These are phyloP conservation scores for Yasuhikotakia modesta DNA, from an alignment of 2,797 vertebrate species.

Conservation along the genomic window DNA sequence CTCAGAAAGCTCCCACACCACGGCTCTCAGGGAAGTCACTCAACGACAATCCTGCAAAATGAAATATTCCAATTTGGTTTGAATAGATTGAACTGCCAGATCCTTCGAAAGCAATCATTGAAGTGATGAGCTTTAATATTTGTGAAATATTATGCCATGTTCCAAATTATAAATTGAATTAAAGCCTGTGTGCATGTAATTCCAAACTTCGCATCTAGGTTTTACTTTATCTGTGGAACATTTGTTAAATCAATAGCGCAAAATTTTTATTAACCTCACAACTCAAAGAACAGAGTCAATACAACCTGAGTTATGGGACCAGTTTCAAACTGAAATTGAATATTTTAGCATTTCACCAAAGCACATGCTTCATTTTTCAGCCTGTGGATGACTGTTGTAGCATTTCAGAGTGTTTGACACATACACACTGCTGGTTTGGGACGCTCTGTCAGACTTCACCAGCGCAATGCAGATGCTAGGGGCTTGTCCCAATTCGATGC, in stretches of 20 bases:
- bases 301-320: neutral
- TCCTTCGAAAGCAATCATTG: slow-evolving; percentile 14
- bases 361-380: no score
- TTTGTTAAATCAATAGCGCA: neutral
- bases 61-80: slow-evolving; percentile 25
- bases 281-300: neutral
- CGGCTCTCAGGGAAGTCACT: slow-evolving; percentile 9
- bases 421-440: no score
- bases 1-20: slow-evolving; percentile 20
- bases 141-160: neutral
- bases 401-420: no score
- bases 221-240: neutral
- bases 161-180: slow-evolving; percentile 3
- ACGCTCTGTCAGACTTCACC: no score
- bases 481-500: no score
- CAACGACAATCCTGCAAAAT: neutral
- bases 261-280: neutral
- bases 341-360: neutral
- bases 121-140: neutral
- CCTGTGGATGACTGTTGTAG: no score
- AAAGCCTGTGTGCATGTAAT: neutral
- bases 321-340: neutral
- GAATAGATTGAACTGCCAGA: slow-evolving; percentile 1
- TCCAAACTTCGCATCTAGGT: no score
- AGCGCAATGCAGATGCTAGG: no score